Conservation (phyloP, 1,140 invertebrate species). For the Drosophila subobscura region DNA sequence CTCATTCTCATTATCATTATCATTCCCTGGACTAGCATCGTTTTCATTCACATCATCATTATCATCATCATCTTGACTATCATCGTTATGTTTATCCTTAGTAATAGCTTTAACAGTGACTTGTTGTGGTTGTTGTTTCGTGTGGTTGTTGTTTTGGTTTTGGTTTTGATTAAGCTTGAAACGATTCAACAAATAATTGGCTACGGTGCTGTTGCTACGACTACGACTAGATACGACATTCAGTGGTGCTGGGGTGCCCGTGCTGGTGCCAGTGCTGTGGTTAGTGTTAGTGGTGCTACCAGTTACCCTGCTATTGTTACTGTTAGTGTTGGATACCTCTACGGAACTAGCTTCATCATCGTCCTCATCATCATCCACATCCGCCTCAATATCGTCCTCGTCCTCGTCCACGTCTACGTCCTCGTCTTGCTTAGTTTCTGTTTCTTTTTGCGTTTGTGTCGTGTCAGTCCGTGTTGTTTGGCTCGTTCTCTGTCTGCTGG, state of each 20-base stretch:
- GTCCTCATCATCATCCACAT: constrained; percentile 24
- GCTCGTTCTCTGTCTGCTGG: constrained; percentile 48
- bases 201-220: constrained; percentile 80
- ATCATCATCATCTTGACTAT: constrained; percentile 28
- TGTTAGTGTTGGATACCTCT: constrained; percentile 49
- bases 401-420: constrained; percentile 6
- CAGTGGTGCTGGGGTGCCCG: constrained; percentile 26
- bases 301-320: constrained; percentile 23
- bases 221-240: constrained; percentile 53
- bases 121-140: constrained; percentile 13
- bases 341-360: constrained; percentile 25
- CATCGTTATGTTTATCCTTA: constrained; percentile 52
- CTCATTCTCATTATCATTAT: constrained; percentile 43
- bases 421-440: constrained; percentile 13
- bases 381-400: constrained; percentile 12
- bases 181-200: constrained; percentile 71
- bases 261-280: constrained; percentile 37
- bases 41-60: constrained; percentile 31
- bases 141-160: constrained; percentile 25
- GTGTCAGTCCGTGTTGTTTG: neutral
- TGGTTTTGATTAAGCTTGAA: constrained; percentile 41
- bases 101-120: constrained; percentile 55
- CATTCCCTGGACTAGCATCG: constrained; percentile 53
- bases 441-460: constrained; percentile 7
- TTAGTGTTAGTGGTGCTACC: constrained; percentile 30